Conservation (phyloP, 2,888 invertebrate species). For the Blastobasis adustella region DNA sequence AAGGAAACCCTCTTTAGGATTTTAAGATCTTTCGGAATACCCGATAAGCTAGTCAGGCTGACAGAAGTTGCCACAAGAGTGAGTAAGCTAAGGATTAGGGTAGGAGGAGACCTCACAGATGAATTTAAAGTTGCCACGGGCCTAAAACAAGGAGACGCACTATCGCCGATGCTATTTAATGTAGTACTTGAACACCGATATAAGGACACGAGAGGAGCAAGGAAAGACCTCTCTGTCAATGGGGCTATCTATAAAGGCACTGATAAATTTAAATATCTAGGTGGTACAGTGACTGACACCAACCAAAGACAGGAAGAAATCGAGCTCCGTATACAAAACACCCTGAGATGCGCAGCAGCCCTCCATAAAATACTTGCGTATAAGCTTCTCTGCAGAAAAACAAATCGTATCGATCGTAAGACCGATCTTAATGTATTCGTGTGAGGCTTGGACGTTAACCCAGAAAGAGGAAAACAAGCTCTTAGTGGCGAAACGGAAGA, state of each 20-base stretch:
- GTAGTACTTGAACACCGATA: neutral
- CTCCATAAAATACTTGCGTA: neutral
- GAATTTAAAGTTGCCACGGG: neutral
- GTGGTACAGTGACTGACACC: too few relatives aligned
- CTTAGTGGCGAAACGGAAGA: neutral
- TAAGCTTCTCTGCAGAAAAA: neutral
- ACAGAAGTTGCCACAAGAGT: neutral
- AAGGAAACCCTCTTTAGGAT: neutral
- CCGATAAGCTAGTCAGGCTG: neutral
- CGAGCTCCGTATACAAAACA: too few relatives aligned
- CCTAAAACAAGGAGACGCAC: neutral
- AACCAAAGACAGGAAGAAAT: too few relatives aligned
- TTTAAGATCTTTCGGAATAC: neutral
- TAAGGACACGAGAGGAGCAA: neutral
- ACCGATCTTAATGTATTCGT: too few relatives aligned
- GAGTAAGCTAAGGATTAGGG: neutral
- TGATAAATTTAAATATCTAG: neutral
- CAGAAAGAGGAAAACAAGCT: neutral
- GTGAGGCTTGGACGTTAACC: neutral
- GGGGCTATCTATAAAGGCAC: neutral
- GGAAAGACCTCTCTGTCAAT: neutral
- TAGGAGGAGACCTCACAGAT: neutral
- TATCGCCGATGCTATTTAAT: conserved; percentile 1
- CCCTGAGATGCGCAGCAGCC: too few relatives aligned
- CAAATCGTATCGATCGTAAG: too few relatives aligned